Evolutionary conservation across 2,888 invertebrate species (phyloP), one percentile per base, ranked within the genome.

Genomic region (Ophion slaviceki): DNA sequence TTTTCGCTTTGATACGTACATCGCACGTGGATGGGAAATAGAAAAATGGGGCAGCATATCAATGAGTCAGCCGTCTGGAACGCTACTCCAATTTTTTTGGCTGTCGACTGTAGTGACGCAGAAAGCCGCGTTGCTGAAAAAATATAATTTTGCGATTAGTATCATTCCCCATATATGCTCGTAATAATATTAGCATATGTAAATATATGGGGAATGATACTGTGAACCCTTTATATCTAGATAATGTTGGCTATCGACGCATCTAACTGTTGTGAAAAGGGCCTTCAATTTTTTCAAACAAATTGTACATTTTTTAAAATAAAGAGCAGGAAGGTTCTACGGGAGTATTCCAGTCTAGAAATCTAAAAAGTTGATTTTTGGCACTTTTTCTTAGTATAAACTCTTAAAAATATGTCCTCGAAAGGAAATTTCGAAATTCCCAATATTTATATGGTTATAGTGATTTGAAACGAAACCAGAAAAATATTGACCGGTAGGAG

Each of bases 21-120:
- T 68, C 68, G 45, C 20, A 67, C 17, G 17, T 17, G 53, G 53
- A 53, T 6, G 8, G 28, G 53, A 32, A 20, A 3, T n/a, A 36
- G 66, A 67, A 77, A 77, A 14, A 32, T 66, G 20, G n/a, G 32
- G 66, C 14, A 20, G 28, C n/a, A 24, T 66, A 66, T 67, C 57
- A 57, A 67, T 67, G 57, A 76, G 47, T 53, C 76, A 64, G 24
- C 24, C 45, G 17, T 28, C n/a, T 47, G 66, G 20, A 36, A 57
- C 10, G 11, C 53, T n/a, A 24, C 17, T 75, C 32, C 28, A 75
- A 62, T 64, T 75, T 64, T 75, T 28, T n/a, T n/a, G 53, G 45
- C 32, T 2, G 17, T 28, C 47, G 14, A 24, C 64, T 28, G 20
- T 67, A n/a, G 20, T 17, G 14, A 24, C 7, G 17, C 2, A 67